phyloP scores from a whole-genome alignment of 2,888 invertebrate genomes.

The Dendrolimus pini region DNA sequence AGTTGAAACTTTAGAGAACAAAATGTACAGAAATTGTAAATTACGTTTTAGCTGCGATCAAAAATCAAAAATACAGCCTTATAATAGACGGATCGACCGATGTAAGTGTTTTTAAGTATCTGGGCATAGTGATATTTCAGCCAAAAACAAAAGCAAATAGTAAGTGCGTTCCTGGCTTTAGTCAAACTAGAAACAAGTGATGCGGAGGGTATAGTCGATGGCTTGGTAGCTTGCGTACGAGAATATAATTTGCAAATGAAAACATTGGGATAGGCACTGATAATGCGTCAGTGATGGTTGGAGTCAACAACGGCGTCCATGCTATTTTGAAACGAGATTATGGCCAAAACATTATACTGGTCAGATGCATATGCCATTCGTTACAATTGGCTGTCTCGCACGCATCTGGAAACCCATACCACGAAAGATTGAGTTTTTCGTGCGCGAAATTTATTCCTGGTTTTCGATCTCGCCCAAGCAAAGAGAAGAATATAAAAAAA shows the following conservation, averaged over 20 bases:
- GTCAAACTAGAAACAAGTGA: constrained; percentile 12
- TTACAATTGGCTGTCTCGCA: constrained; percentile 26
- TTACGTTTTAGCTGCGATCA: constrained; percentile 4
- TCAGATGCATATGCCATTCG: constrained; percentile 21
- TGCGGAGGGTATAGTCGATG: constrained; percentile 14
- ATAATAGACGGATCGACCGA: constrained; percentile 11
- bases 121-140: constrained; percentile 9
- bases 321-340: constrained; percentile 14
- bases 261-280: constrained; percentile 28
- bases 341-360: constrained; percentile 18
- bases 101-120: constrained; percentile 4
- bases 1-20: constrained; percentile 7
- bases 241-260: constrained; percentile 8
- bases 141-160: constrained; percentile 5
- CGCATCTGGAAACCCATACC: constrained; percentile 25
- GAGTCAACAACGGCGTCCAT: constrained; percentile 24
- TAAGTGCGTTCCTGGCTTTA: constrained; percentile 11
- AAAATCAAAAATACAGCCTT: constrained; percentile 8
- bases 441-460: constrained; percentile 28
- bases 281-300: constrained; percentile 34
- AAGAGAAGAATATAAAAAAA: constrained; percentile 18
- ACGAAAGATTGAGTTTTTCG: constrained; percentile 22
- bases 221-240: constrained; percentile 13
- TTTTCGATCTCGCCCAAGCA: constrained; percentile 22
- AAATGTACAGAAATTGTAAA: constrained; percentile 12